Percentiles rank a stretch among this genome's conserved stretches.
Conservation (phyloP, 2,113 vertebrate genomes). For the Hoplias malabaricus region DNA sequence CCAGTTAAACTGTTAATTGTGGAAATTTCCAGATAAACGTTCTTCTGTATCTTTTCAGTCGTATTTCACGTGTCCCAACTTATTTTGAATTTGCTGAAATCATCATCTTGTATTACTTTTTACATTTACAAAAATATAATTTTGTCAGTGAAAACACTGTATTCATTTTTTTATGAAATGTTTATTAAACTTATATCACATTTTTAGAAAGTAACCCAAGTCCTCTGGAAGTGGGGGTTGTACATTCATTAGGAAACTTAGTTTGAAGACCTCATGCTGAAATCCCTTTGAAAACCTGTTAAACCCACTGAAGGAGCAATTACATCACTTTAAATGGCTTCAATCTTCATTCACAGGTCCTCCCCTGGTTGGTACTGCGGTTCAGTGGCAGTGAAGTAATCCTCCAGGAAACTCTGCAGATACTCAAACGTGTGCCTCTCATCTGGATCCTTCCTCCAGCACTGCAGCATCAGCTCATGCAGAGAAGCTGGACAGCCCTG, state of each 20-base stretch:
- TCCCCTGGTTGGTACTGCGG: slow-evolving; percentile 98
- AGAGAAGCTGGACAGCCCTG: slow-evolving; percentile 83
- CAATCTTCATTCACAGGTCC: slow-evolving; percentile 76
- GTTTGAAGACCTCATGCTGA: slow-evolving; percentile 2
- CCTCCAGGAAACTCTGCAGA: slow-evolving; percentile 96
- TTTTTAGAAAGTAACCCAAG: too few species aligned
- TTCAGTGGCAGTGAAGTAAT: slow-evolving; percentile 97
- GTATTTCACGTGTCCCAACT: too few species aligned
- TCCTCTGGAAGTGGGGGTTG: too few species aligned
- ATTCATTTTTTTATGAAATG: too few species aligned
- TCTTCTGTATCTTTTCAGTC: too few species aligned
- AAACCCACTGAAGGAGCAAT: slow-evolving; percentile 8
- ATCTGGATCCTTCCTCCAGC: slow-evolving; percentile 90
- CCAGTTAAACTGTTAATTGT: too few species aligned
- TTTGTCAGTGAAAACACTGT: too few species aligned
- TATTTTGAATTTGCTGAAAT: too few species aligned
- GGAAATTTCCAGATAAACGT: too few species aligned
- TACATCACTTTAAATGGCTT: background rate
- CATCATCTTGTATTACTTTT: too few species aligned
- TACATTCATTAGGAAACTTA: slow-evolving; percentile 22
- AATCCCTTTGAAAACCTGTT: slow-evolving; percentile 4
- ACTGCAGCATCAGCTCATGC: slow-evolving; percentile 93
- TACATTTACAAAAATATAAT: too few species aligned
- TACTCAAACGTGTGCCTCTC: slow-evolving; percentile 98
- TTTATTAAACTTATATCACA: too few species aligned